Evolutionary conservation across 1,140 invertebrate genomes (phyloP).

Genomic region (Drosophila triauraria): DNA sequence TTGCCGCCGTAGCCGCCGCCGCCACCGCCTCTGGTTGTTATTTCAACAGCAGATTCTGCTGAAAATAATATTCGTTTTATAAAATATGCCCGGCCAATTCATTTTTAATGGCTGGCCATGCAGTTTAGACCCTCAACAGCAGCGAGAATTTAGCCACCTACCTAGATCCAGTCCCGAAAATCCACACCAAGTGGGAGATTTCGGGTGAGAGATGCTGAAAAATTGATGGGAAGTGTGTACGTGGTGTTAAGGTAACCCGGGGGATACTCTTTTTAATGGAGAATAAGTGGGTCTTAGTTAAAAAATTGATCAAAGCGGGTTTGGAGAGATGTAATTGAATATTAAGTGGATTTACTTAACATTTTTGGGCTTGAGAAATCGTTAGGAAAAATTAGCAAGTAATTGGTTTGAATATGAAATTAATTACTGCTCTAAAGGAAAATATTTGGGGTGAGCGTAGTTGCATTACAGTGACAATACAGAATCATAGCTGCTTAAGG

Average conservation of each 20-base stretch:
- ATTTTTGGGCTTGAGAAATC: too few relatives aligned
- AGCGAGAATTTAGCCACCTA: conserved; percentile 6
- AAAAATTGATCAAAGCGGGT: conserved; percentile 1
- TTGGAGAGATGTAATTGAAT: background rate
- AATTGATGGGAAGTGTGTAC: conserved; percentile 31
- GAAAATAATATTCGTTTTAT: conserved; percentile 67
- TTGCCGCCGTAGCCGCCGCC: conserved; percentile 40
- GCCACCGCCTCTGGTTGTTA: conserved; percentile 63
- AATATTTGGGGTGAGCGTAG: background rate
- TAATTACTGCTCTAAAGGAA: background rate
- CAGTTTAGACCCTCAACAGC: conserved; percentile 33
- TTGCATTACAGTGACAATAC: too few relatives aligned
- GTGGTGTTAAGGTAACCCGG: conserved; percentile 4
- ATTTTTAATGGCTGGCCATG: conserved; percentile 70
- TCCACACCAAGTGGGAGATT: conserved; percentile 30
- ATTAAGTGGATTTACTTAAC: background rate
- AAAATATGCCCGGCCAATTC: conserved; percentile 71
- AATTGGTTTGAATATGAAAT: background rate
- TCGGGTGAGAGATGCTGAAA: conserved; percentile 29
- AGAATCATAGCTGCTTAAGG: too few relatives aligned
- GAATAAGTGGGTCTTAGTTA: conserved; percentile 1
- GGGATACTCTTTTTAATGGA: conserved; percentile 20
- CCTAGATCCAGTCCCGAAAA: conserved; percentile 36
- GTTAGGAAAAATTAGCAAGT: background rate
- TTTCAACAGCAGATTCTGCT: conserved; percentile 67